Conservation (phyloP, 2,113 vertebrate genomes). For the Cyanoramphus novaezelandiae region DNA sequence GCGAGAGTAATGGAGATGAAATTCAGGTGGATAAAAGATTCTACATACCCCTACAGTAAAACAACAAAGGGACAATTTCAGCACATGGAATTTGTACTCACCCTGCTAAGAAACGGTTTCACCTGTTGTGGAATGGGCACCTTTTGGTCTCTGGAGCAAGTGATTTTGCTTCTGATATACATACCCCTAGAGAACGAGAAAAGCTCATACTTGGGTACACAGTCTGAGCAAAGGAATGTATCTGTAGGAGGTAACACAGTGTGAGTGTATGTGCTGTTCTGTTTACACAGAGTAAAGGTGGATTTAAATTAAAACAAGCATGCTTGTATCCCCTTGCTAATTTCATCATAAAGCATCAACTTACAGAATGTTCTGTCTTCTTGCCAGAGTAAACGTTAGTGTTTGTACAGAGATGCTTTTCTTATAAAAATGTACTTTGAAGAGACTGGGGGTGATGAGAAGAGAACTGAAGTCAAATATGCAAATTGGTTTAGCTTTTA, state of each 20-base stretch:
- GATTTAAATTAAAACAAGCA: neutral
- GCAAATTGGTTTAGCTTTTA: conserved; percentile 35
- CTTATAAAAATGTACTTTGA: neutral
- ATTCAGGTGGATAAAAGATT: neutral
- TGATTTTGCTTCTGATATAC: neutral
- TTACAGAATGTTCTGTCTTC: neutral
- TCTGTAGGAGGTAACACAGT: neutral
- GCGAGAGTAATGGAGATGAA: neutral
- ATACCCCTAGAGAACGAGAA: neutral
- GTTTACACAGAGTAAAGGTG: neutral
- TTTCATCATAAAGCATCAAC: neutral
- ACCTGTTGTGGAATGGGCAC: neutral
- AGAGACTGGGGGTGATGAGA: neutral
- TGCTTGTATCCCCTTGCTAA: neutral
- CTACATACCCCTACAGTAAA: neutral
- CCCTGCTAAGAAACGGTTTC: neutral
- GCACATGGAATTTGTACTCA: neutral
- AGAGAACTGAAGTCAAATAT: neutral
- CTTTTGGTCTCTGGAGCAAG: neutral
- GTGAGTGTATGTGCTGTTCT: neutral
- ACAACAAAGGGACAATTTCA: neutral
- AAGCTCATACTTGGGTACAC: fast-evolving
- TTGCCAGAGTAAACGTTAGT: neutral
- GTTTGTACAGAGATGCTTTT: neutral
- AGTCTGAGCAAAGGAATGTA: neutral